Evolutionary conservation across 2,797 vertebrate genomes (phyloP).

Genomic region (Vultur gryphus): DNA sequence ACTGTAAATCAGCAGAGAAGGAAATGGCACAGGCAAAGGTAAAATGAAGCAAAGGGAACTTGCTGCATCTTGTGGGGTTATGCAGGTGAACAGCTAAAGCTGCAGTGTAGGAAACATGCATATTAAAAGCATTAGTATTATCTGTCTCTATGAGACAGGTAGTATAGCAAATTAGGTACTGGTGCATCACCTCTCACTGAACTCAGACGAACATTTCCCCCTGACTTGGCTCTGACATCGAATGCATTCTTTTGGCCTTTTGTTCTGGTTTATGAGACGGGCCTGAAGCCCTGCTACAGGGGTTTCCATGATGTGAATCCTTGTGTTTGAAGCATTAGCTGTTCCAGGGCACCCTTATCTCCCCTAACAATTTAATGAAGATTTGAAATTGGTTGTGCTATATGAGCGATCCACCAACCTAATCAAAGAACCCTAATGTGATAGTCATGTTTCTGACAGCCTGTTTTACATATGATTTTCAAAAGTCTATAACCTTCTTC

Average conservation of each 20-base stretch:
- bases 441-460: not conserved
- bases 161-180: not conserved
- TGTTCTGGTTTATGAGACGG: not conserved
- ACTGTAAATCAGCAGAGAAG: not conserved
- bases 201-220: not conserved
- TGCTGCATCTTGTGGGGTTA: not conserved
- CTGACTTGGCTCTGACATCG: not conserved
- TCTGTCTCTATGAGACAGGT: not conserved
- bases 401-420: not conserved
- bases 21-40: not conserved
- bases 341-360: not conserved
- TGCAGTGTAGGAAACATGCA: not conserved
- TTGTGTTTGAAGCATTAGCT: not conserved
- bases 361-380: not conserved
- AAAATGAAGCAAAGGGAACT: not conserved
- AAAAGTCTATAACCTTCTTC: not conserved
- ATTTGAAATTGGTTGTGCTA: not conserved
- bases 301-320: not conserved
- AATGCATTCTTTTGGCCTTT: not conserved
- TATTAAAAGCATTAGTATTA: not conserved
- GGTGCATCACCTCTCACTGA: not conserved
- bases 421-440: not conserved
- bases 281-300: not conserved
- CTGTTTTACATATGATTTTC: not conserved
- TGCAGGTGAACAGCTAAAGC: not conserved